Evolutionary conservation across 2,113 vertebrate genomes (phyloP).

Genomic region (Leucopternis melanops): DNA sequence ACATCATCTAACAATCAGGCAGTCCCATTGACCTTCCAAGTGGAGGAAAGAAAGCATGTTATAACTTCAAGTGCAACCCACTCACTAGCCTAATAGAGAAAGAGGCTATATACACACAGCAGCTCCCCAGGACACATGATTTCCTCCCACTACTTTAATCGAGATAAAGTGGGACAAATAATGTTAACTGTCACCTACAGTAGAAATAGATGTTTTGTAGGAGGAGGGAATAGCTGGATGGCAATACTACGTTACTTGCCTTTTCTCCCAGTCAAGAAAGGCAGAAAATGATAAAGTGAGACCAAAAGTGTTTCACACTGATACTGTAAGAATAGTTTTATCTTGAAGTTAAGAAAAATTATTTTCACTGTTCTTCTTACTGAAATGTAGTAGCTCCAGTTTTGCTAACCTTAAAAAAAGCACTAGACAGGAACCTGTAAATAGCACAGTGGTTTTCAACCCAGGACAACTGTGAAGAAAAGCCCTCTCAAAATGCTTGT

Average conservation of each 20-base stretch:
- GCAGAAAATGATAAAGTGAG: constrained; percentile 12
- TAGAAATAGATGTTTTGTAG: constrained; percentile 9
- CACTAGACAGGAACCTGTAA: not conserved
- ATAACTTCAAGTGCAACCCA: constrained; percentile 21
- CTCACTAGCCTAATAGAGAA: constrained; percentile 14
- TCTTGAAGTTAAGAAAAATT: constrained; percentile 22
- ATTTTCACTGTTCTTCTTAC: not conserved
- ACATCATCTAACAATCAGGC: not conserved
- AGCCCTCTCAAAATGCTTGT: not conserved
- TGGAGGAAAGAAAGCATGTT: not conserved
- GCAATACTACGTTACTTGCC: not conserved
- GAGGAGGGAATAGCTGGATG: not conserved
- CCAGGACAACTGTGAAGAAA: not conserved
- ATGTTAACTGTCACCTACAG: constrained; percentile 23
- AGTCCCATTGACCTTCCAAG: constrained; percentile 38
- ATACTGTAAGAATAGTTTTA: constrained; percentile 8
- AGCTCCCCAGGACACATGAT: not conserved
- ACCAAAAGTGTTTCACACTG: not conserved
- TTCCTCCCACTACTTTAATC: constrained; percentile 44
- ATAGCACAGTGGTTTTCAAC: not conserved
- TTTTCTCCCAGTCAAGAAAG: not conserved
- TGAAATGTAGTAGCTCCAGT: not conserved
- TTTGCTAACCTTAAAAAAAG: not conserved
- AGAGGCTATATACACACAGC: not conserved
- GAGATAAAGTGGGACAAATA: constrained; percentile 50